Conservation (phyloP, 2,797 vertebrate genomes). For the Gambelia wislizenii region DNA sequence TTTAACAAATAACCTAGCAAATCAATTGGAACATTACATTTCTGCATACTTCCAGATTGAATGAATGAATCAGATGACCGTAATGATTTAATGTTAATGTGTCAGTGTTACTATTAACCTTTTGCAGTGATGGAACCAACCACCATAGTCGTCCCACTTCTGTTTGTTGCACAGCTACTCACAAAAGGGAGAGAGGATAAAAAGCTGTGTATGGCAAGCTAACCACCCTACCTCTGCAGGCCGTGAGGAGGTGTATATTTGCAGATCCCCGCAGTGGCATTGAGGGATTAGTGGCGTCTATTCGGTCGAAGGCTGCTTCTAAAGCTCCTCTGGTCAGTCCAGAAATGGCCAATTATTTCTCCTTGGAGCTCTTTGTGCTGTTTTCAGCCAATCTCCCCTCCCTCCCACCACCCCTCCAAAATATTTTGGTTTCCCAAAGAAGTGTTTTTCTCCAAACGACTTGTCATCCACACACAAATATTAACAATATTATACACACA, state of each 20-base stretch:
- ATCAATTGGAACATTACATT: too few relatives aligned
- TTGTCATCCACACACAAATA: slow-evolving; percentile 21
- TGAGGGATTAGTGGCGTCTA: accelerated
- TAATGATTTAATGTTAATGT: too few relatives aligned
- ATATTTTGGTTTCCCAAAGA: neutral
- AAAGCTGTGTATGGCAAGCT: neutral
- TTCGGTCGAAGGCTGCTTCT: neutral
- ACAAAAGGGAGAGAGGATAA: neutral
- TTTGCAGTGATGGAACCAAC: too few relatives aligned
- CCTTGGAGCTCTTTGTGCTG: neutral
- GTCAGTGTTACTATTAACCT: too few relatives aligned
- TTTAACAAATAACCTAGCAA: too few relatives aligned
- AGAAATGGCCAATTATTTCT: neutral
- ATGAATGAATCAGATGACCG: too few relatives aligned
- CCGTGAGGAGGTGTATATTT: too few relatives aligned
- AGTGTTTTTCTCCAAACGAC: neutral
- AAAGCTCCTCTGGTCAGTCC: neutral
- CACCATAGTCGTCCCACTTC: too few relatives aligned
- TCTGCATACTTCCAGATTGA: too few relatives aligned
- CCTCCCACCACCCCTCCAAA: neutral
- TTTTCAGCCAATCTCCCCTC: too few relatives aligned
- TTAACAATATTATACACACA: neutral
- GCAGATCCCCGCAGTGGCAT: neutral
- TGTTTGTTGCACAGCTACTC: too few relatives aligned
- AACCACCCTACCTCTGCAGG: accelerated